A percentile compares a stretch with the other conserved stretches of the same genome.
Conservation (phyloP, 2,888 invertebrate species). For the Hermodice carunculata region DNA sequence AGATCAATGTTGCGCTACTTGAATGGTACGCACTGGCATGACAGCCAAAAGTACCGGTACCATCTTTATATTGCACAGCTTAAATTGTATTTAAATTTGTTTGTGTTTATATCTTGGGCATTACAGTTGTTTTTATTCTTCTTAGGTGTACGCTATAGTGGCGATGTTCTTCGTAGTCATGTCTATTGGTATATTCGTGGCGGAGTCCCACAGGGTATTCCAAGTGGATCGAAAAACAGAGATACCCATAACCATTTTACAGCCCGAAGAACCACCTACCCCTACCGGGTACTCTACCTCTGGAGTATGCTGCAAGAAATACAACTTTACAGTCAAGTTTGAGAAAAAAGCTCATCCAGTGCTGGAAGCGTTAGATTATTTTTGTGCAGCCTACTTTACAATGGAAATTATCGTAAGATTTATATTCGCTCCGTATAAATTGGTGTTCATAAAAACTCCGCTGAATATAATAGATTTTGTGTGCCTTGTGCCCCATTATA, state of each 20-base stretch:
- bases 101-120: too few species aligned
- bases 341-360: slow-evolving; percentile 58
- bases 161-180: slow-evolving; percentile 66
- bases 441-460: slow-evolving; percentile 52
- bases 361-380: slow-evolving; percentile 59
- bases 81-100: too few species aligned
- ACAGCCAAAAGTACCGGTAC: too few species aligned
- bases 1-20: too few species aligned
- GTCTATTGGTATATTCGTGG: slow-evolving; percentile 63
- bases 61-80: too few species aligned
- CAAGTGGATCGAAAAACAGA: slow-evolving; percentile 42
- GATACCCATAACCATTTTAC: slow-evolving; percentile 15
- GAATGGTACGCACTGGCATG: too few species aligned
- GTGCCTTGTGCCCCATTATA: slow-evolving; percentile 63
- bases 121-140: too few species aligned
- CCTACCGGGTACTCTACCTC: slow-evolving; percentile 9
- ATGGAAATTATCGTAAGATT: slow-evolving; percentile 51
- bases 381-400: slow-evolving; percentile 58
- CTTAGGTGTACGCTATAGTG: slow-evolving; percentile 60
- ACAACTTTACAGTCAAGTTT: too few species aligned
- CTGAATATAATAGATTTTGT: slow-evolving; percentile 65
- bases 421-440: slow-evolving; percentile 49
- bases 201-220: slow-evolving; percentile 64
- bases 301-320: too few species aligned
- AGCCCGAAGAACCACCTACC: slow-evolving; percentile 6